phyloP scores from a whole-genome alignment of 1,140 invertebrate genomes.

The Apis florea region DNA sequence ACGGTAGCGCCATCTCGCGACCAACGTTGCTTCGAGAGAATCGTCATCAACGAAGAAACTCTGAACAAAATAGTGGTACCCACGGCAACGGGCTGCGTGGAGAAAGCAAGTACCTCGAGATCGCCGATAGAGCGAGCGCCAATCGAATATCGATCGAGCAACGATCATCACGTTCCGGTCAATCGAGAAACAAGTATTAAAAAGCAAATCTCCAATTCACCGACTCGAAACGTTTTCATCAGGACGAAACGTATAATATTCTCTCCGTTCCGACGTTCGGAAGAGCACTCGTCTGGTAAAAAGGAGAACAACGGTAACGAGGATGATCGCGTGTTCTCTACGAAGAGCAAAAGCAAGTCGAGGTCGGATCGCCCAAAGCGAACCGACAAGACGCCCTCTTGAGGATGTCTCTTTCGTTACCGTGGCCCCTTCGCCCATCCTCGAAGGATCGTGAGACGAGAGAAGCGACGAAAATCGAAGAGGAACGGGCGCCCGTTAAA shows the following conservation, averaged over 20 bases:
- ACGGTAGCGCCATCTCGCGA: slow-evolving; percentile 48
- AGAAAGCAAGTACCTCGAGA: not conserved
- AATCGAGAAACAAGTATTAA: not conserved
- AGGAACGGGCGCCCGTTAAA: too few relatives aligned
- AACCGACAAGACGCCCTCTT: slow-evolving; percentile 40
- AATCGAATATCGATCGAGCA: not conserved
- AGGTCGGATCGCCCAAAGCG: slow-evolving; percentile 38
- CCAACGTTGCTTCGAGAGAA: slow-evolving; percentile 58
- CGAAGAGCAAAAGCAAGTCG: slow-evolving; percentile 57
- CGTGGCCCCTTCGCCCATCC: slow-evolving; percentile 43
- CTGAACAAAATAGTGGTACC: slow-evolving; percentile 72
- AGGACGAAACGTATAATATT: slow-evolving; percentile 90
- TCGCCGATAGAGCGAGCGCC: not conserved
- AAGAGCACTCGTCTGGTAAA: slow-evolving; percentile 76
- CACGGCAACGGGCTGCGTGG: slow-evolving; percentile 34
- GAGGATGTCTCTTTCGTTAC: slow-evolving; percentile 48
- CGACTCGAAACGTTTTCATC: slow-evolving; percentile 82
- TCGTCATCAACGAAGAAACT: slow-evolving; percentile 69
- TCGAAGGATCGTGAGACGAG: slow-evolving; percentile 34
- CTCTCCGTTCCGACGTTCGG: slow-evolving; percentile 83
- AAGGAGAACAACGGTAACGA: slow-evolving; percentile 53
- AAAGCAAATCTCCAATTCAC: slow-evolving; percentile 10
- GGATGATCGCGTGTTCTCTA: not conserved
- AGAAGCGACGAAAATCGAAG: not conserved
- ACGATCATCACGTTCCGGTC: not conserved